These are phyloP conservation scores for Carcina quercana DNA, from an alignment of 2,888 invertebrate species.

Conservation along the genomic window DNA sequence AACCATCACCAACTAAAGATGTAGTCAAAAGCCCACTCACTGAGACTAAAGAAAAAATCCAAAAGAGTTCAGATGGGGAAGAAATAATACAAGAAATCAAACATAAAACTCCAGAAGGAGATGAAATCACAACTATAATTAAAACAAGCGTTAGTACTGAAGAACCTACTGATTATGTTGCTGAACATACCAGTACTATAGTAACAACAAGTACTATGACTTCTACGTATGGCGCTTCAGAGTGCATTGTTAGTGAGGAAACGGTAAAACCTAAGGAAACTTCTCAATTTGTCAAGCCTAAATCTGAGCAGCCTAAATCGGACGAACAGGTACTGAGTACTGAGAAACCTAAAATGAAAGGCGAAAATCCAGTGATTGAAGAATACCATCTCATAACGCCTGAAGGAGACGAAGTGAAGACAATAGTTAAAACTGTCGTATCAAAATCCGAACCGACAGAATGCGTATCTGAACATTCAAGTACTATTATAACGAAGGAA, in stretches of 20 bases:
- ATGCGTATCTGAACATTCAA: constrained; percentile 4
- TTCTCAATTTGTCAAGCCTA: not conserved
- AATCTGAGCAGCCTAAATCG: not conserved
- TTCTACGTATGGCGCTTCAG: constrained; percentile 3
- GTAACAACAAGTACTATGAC: constrained; percentile 28
- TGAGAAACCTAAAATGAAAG: not conserved
- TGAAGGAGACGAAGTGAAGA: constrained; percentile 1
- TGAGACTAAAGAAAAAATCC: not conserved
- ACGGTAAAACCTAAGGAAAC: not conserved
- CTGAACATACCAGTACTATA: constrained; percentile 43
- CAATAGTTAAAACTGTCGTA: not conserved
- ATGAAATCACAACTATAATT: constrained; percentile 35
- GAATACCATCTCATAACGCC: not conserved
- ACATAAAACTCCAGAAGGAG: constrained; percentile 29
- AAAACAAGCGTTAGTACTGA: constrained; percentile 35
- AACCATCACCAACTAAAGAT: constrained; percentile 1
- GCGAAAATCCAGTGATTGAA: not conserved
- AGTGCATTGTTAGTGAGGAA: constrained; percentile 6
- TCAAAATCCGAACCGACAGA: constrained; percentile 4
- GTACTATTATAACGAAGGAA: constrained; percentile 1
- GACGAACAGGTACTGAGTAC: not conserved
- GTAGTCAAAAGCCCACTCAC: constrained; percentile 1
- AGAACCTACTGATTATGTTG: constrained; percentile 35
- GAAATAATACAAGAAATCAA: constrained; percentile 27
- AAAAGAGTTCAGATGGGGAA: constrained; percentile 17